Conservation (phyloP, 1,140 invertebrate genomes). For the Orius insidiosus region DNA sequence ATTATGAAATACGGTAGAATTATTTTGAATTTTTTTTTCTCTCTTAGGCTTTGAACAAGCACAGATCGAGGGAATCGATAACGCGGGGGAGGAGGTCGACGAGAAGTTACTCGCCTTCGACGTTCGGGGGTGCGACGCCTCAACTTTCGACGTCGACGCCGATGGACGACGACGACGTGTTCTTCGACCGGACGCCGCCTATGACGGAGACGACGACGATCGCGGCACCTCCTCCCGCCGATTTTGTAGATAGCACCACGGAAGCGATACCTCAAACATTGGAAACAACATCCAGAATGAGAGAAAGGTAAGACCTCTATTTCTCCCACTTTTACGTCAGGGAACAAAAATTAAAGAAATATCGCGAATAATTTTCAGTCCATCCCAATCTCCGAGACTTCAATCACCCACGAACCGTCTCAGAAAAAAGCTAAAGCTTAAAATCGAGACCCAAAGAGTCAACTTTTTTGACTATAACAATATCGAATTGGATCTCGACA, state of each 20-base stretch:
- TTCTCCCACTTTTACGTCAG: neutral
- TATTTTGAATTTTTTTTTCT: slow-evolving; percentile 6
- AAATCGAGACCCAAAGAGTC: too few species aligned
- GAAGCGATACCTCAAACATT: neutral
- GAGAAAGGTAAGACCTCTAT: neutral
- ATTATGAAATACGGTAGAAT: too few species aligned
- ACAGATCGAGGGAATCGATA: slow-evolving; percentile 25
- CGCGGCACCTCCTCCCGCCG: slow-evolving; percentile 12
- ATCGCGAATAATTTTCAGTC: too few species aligned
- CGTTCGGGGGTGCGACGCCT: neutral
- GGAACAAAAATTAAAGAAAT: neutral
- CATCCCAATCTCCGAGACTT: too few species aligned
- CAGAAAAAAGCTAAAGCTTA: too few species aligned
- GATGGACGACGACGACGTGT: slow-evolving; percentile 19
- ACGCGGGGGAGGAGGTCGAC: slow-evolving; percentile 27
- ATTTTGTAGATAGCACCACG: slow-evolving; percentile 11
- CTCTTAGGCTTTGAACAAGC: slow-evolving; percentile 32
- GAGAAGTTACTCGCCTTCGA: slow-evolving; percentile 32
- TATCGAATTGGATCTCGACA: too few species aligned
- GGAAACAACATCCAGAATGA: neutral
- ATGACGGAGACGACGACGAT: slow-evolving; percentile 8
- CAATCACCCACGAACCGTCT: too few species aligned
- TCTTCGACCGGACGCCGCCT: slow-evolving; percentile 25
- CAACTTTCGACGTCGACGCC: neutral
- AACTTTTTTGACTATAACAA: too few species aligned